Conservation (phyloP, 1,140 invertebrate species). For the Solen grandis region DNA sequence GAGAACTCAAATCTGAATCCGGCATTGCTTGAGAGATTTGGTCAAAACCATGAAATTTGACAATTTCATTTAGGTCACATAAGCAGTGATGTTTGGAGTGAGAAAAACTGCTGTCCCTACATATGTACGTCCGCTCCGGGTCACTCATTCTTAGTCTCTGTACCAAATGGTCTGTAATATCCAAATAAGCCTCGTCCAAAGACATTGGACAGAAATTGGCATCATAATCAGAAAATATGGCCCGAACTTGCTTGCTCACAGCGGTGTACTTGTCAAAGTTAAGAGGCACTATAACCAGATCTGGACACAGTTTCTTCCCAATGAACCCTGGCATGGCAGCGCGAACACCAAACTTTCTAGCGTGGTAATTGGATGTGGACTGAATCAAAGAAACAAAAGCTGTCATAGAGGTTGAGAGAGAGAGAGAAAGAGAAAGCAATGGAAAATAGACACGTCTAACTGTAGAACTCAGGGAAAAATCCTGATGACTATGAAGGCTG, state of each 20-base stretch:
- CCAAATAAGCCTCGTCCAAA: constrained; percentile 86
- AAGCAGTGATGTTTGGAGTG: constrained; percentile 55
- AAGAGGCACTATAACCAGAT: constrained; percentile 83
- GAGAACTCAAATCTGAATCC: not conserved
- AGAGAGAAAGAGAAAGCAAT: no score
- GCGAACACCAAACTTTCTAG: constrained; percentile 85
- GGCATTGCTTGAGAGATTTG: not conserved
- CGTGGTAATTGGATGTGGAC: constrained; percentile 87
- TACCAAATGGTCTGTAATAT: constrained; percentile 84
- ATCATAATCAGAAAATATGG: constrained; percentile 84
- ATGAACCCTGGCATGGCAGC: constrained; percentile 89
- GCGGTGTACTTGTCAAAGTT: constrained; percentile 84
- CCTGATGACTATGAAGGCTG: no score
- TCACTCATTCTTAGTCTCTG: constrained; percentile 59
- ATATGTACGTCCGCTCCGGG: constrained; percentile 70
- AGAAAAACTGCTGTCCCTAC: constrained; percentile 28
- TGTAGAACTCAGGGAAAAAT: no score
- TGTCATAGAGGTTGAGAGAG: no score
- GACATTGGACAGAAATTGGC: constrained; percentile 83
- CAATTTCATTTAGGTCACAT: constrained; percentile 70
- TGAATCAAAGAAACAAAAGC: constrained; percentile 75
- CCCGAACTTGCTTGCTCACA: constrained; percentile 80
- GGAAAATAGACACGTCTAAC: no score
- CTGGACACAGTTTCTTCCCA: constrained; percentile 85
- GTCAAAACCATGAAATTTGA: constrained; percentile 8